A percentile compares a stretch with the other conserved stretches of the same genome.
These are phyloP conservation scores for Lycodopsis pacificus DNA, from an alignment of 2,797 vertebrate species.

Conservation along the genomic window DNA sequence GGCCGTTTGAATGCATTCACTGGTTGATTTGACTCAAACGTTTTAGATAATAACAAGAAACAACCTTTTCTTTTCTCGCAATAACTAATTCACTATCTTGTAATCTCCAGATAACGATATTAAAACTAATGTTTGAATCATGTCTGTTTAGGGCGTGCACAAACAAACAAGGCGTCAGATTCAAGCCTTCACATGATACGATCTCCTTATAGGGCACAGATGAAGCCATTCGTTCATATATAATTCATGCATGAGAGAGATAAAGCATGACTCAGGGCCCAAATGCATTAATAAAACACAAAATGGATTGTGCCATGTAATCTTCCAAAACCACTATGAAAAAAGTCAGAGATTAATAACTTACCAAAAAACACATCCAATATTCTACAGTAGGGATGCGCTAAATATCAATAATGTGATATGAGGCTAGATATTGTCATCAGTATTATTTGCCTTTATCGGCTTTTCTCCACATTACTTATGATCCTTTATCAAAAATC, in stretches of 20 bases:
- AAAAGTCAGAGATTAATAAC: constrained; percentile 23
- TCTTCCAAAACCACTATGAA: constrained; percentile 18
- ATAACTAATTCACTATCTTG: background rate
- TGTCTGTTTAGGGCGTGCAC: background rate
- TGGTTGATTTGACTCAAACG: background rate
- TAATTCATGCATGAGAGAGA: constrained; percentile 56
- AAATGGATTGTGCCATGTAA: constrained; percentile 16
- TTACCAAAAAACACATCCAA: constrained; percentile 12
- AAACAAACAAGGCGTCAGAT: background rate
- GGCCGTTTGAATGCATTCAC: no score
- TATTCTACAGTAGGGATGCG: background rate
- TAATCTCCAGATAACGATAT: background rate
- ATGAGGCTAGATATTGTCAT: no score
- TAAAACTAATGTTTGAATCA: background rate
- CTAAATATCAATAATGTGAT: no score
- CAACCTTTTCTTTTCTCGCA: background rate
- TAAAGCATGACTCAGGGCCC: constrained; percentile 51
- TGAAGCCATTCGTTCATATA: constrained; percentile 49
- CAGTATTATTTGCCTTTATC: no score
- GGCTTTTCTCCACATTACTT: background rate
- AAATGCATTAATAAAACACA: constrained; percentile 50
- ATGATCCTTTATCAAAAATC: background rate
- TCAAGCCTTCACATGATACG: constrained; percentile 47
- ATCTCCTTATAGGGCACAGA: constrained; percentile 28
- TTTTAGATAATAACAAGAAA: background rate